Evolutionary conservation across 1,140 invertebrate genomes (phyloP).

Genomic region (Spodoptera litura): DNA sequence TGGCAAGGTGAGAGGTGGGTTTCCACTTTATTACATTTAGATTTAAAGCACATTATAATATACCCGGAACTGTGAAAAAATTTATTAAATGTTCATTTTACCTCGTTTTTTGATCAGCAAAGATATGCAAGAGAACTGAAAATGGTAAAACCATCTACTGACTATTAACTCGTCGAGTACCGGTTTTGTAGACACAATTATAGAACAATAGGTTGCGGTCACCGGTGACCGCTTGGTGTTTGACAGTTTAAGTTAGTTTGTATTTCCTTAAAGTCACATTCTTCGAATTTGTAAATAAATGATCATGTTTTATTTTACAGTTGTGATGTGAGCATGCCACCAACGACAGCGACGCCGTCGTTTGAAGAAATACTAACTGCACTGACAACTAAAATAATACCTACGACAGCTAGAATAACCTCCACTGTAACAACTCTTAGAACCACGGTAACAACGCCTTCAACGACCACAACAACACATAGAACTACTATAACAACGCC

Average conservation of each 20-base stretch:
- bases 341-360: constrained; percentile 63
- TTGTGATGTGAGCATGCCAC: constrained; percentile 75
- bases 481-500: constrained; percentile 1
- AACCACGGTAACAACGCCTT: background rate
- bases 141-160: too few species aligned
- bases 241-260: too few species aligned
- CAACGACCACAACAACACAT: background rate
- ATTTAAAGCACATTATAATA: background rate
- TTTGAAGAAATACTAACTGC: constrained; percentile 77
- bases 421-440: constrained; percentile 18
- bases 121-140: too few species aligned
- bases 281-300: background rate
- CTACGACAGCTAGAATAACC: constrained; percentile 47
- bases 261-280: background rate
- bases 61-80: background rate
- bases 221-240: too few species aligned
- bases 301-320: constrained; percentile 64
- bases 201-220: too few species aligned
- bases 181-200: too few species aligned
- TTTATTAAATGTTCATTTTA: background rate
- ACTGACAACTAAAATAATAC: constrained; percentile 61
- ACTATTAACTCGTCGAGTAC: too few species aligned
- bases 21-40: constrained; percentile 50
- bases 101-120: background rate
- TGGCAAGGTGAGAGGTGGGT: constrained; percentile 86